phyloP scores from a whole-genome alignment of 2,113 vertebrate genomes.

The Pantherophis guttatus region DNA sequence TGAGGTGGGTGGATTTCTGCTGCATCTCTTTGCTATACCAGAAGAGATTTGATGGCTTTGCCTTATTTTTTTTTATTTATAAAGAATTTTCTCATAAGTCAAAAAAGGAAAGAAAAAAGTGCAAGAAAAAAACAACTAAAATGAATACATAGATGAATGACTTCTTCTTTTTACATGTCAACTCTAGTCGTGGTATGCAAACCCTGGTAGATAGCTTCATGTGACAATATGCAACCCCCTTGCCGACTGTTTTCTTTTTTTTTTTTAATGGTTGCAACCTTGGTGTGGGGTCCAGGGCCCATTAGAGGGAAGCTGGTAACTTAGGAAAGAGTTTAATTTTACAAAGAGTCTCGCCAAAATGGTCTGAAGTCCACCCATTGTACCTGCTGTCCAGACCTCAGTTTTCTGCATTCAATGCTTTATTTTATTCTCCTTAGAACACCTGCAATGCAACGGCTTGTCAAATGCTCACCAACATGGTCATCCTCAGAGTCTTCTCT shows the following conservation, averaged over 20 bases:
- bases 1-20: conserved; percentile 27
- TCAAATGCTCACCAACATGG: conserved; percentile 49
- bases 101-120: background rate
- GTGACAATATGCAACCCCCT: background rate
- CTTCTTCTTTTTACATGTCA: background rate
- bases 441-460: conserved; percentile 49
- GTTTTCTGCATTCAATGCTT: background rate
- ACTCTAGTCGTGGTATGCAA: background rate
- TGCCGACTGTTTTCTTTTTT: background rate
- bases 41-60: background rate
- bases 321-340: background rate
- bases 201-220: background rate
- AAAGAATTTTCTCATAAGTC: background rate
- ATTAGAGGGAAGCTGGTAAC: background rate
- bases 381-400: background rate
- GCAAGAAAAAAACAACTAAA: background rate
- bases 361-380: background rate
- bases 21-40: background rate
- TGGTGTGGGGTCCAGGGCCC: background rate
- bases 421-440: background rate
- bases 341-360: background rate
- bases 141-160: background rate
- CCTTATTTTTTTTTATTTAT: background rate
- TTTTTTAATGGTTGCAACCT: background rate
- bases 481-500: conserved; percentile 34